phyloP scores from a whole-genome alignment of 2,113 vertebrate genomes.

The Zapus hudsonius region DNA sequence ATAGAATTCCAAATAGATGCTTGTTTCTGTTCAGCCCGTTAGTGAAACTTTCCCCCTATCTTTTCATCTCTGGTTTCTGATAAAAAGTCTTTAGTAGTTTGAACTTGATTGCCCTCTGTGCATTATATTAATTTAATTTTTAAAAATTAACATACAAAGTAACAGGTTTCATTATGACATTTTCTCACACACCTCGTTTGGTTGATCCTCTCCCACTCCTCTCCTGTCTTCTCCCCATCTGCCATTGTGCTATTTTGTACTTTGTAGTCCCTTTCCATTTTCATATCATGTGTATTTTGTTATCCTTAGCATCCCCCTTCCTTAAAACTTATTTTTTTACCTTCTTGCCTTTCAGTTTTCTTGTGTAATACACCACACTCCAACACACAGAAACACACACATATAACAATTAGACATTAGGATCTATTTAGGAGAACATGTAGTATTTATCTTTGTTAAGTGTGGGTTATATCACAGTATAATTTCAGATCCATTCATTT shows the following conservation, averaged over 20 bases:
- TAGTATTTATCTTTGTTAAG: no score
- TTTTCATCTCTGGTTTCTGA: slow-evolving; percentile 22
- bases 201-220: not conserved
- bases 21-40: not conserved
- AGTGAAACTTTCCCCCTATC: not conserved
- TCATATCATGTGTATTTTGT: not conserved
- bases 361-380: not conserved
- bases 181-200: not conserved
- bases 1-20: not conserved
- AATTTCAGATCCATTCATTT: not conserved
- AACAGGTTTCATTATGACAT: not conserved
- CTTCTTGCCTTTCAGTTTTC: not conserved
- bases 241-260: not conserved
- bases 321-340: not conserved
- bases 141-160: not conserved
- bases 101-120: not conserved
- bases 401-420: not conserved
- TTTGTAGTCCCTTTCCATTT: not conserved
- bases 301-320: not conserved
- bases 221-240: not conserved
- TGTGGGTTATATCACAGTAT: not conserved
- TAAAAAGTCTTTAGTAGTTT: not conserved
- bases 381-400: not conserved
- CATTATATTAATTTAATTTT: not conserved
- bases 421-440: not conserved